Conservation (phyloP, 2,888 invertebrate species). For the Carabus problematicus region DNA sequence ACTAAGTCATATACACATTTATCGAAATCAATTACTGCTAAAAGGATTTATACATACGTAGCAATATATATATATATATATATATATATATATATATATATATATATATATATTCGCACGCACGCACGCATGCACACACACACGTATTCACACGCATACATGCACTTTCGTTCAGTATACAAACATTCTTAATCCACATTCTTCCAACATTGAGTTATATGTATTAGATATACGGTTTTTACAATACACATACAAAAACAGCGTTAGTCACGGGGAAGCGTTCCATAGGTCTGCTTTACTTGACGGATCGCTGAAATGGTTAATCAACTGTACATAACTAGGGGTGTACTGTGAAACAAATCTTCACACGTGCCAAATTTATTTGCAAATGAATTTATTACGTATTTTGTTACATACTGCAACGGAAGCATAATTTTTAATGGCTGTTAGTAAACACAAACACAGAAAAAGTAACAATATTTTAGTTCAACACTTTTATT, state of each 20-base stretch:
- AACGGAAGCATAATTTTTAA: conserved; percentile 5
- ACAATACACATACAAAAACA: conserved; percentile 1
- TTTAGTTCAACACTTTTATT: conserved; percentile 39
- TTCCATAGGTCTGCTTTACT: conserved; percentile 3
- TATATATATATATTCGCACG: conserved; percentile 3
- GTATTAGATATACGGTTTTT: conserved; percentile 10
- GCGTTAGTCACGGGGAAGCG: conserved; percentile 5
- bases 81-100: conserved; percentile 10
- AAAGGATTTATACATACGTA: neutral
- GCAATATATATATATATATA: too few relatives aligned
- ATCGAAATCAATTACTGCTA: neutral
- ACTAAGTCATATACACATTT: conserved; percentile 12
- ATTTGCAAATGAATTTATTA: conserved; percentile 1
- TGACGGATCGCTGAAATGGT: neutral
- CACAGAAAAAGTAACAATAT: conserved; percentile 11
- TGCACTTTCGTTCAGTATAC: neutral
- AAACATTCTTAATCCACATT: neutral
- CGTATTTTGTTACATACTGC: neutral
- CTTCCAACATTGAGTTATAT: conserved; percentile 5
- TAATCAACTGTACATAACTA: neutral
- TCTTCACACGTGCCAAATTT: conserved; percentile 6
- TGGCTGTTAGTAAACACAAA: conserved; percentile 27
- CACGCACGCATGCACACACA: neutral
- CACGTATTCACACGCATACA: conserved; percentile 1
- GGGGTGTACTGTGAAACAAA: conserved; percentile 12